Conservation (phyloP, 2,113 vertebrate genomes). For the Nanorana parkeri region DNA sequence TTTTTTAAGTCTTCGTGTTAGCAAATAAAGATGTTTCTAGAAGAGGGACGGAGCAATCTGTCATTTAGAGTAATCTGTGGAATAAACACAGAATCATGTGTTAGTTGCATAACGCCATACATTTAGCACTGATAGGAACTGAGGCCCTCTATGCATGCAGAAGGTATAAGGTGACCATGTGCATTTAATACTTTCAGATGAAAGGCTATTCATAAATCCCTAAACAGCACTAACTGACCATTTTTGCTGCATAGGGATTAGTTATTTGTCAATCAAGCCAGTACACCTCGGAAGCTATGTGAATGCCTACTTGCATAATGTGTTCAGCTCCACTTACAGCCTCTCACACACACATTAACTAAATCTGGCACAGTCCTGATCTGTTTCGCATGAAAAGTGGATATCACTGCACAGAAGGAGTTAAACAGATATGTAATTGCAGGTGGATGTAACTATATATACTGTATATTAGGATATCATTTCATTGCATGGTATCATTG, state of each 20-base stretch:
- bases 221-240: background rate
- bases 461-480: background rate
- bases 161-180: conserved; percentile 3
- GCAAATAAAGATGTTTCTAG: too few species aligned
- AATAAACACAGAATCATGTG: background rate
- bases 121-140: background rate
- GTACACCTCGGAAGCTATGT: background rate
- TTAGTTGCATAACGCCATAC: background rate
- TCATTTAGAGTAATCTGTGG: background rate
- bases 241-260: background rate
- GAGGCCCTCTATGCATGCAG: background rate
- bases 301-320: background rate
- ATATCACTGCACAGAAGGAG: conserved; percentile 1
- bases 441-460: conserved; percentile 14
- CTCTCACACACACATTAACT: background rate
- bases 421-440: conserved; percentile 14
- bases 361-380: background rate
- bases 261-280: background rate
- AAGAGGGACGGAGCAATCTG: too few species aligned
- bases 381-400: background rate
- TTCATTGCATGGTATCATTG: conserved; percentile 22
- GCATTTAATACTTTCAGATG: background rate
- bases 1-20: too few species aligned
- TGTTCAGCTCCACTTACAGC: background rate
- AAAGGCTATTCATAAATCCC: conserved; percentile 33